Base-by-base conservation (phyloP, 2,888 invertebrate species). In the Drepana falcataria region DNA sequence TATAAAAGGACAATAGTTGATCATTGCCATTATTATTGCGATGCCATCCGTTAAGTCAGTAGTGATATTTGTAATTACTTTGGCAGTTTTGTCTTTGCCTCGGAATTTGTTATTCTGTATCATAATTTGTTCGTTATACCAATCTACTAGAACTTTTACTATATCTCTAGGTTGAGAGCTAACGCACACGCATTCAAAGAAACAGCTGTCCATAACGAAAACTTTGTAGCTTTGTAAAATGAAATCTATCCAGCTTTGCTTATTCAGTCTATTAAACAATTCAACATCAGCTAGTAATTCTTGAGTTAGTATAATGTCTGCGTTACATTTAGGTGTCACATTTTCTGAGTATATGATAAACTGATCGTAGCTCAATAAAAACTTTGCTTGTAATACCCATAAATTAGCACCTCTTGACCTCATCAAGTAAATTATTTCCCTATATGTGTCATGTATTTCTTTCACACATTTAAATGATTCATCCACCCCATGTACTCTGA, bases 211-310 rank as follows among this genome's bases (percentile, higher is more conserved):
- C 68, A 93, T 77, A 4, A 93, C 77, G 49, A 93, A 91, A 35
- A 91, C 87, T 77, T 93, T 94, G 66, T 92, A 94, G 48, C 91
- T 92, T 77, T 94, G 93, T 54, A 94, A 73, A 64, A 93, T 83
- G 44, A 94, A 79, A 69, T 94, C 94, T 33, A 94, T 65, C 94
- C 94, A 94, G 59, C 87, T 86, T 71, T 90, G 91, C 67, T 89
- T 91, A 60, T 77, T 85, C 47, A 90, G 66, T 63, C 89, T 80
- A 35, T 82, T 61, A 61, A 77, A 91, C 57, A 87, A 70, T 35
- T 61, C 58, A 2, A 62, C 53, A 61, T 90, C 76, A 9, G 60
- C 62, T 56, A 81, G 53, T 4, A 90, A 73, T 63, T 84, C 73
- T 64, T 72, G 66, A 2, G 71, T 78, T 37, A 81, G 63, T 55